Evolutionary conservation across 2,113 vertebrate species (phyloP).

Genomic region (Proteles cristata): DNA sequence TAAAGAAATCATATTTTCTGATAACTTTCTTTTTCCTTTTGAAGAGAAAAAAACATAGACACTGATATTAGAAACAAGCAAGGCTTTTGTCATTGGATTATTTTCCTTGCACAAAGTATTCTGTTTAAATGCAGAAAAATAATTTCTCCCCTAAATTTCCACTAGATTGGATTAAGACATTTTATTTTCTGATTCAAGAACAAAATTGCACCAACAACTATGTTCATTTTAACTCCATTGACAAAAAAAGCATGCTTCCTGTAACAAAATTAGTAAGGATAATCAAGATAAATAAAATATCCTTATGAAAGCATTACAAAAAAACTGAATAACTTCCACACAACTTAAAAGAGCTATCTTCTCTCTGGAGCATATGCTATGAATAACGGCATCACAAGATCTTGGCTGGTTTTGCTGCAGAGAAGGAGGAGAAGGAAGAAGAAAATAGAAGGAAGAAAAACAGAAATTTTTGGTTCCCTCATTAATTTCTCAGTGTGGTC

Average conservation of each 20-base stretch:
- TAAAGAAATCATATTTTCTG: neutral
- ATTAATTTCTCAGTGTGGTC: neutral
- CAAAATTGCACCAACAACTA: neutral
- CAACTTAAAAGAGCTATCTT: constrained; percentile 45
- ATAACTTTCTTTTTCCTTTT: neutral
- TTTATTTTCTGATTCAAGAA: constrained; percentile 57
- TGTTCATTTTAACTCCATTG: constrained; percentile 44
- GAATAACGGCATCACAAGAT: neutral
- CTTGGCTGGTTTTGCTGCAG: neutral
- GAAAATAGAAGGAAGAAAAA: neutral
- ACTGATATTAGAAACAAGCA: constrained; percentile 9
- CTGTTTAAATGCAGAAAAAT: neutral
- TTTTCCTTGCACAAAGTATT: neutral
- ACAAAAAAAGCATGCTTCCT: constrained; percentile 70
- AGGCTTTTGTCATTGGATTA: neutral
- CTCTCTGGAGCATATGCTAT: neutral
- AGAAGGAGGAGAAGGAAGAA: neutral
- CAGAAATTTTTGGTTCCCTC: neutral
- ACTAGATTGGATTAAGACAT: neutral
- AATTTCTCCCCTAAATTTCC: neutral
- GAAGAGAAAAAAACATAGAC: neutral
- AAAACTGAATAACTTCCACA: constrained; percentile 67
- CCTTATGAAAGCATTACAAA: constrained; percentile 73
- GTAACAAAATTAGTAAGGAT: constrained; percentile 62
- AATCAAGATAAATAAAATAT: constrained; percentile 65